Conservation (phyloP, 2,888 invertebrate genomes). For the Ectobius pallidus region DNA sequence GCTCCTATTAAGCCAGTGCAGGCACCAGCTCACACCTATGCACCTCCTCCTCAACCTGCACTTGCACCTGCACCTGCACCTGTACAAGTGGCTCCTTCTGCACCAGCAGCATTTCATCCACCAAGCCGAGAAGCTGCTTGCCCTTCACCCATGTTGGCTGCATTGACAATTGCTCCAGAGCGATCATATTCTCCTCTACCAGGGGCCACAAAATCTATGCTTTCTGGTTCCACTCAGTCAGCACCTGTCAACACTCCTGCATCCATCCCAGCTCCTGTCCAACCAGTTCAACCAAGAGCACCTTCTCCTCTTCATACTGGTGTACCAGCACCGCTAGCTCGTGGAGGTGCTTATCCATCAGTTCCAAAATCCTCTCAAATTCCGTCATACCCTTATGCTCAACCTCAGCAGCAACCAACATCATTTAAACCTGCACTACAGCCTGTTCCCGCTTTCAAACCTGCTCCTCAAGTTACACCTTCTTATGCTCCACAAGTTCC, state of each 20-base stretch:
- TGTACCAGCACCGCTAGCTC: neutral
- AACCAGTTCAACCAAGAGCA: neutral
- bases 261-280: neutral
- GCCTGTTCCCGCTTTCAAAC: no score
- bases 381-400: no score
- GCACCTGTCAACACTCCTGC: conserved; percentile 4
- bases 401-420: no score
- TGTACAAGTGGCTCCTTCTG: neutral
- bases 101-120: neutral
- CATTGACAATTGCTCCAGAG: conserved; percentile 75
- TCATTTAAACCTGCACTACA: no score
- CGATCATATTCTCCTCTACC: conserved; percentile 67
- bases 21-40: no score
- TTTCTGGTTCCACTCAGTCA: neutral
- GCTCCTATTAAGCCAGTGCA: no score
- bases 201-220: conserved; percentile 23
- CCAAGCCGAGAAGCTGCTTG: conserved; percentile 48
- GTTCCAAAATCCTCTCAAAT: neutral
- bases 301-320: neutral
- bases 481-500: no score
- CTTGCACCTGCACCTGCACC: no score
- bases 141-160: conserved; percentile 69
- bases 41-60: no score
- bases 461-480: no score
- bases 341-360: neutral